Percentiles rank a stretch among this genome's conserved stretches.
Conservation (phyloP, 2,113 vertebrate genomes). For the Otocyon megalotis region DNA sequence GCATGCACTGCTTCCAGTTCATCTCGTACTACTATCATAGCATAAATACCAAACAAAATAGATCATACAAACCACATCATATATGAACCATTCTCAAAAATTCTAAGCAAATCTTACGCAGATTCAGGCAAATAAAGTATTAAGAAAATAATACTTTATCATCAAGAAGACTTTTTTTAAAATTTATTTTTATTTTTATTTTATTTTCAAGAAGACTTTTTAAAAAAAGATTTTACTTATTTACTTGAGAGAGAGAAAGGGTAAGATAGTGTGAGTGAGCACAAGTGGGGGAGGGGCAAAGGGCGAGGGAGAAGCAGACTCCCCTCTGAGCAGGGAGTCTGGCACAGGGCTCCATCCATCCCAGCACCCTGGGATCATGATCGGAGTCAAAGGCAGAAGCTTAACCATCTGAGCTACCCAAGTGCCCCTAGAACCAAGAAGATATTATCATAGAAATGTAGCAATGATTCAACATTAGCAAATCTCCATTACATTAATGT, state of each 20-base stretch:
- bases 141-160: neutral
- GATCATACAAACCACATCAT: neutral
- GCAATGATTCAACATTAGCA: neutral
- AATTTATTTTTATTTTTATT: too few species aligned
- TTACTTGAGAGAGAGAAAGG: neutral
- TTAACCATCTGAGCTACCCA: neutral
- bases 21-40: too few species aligned
- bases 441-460: neutral
- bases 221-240: neutral
- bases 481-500: neutral
- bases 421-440: neutral
- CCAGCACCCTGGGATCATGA: neutral
- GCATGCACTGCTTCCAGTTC: neutral
- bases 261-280: too few species aligned
- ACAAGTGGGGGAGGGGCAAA: neutral
- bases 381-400: neutral
- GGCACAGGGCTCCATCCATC: neutral
- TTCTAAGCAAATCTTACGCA: neutral
- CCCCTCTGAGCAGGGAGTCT: neutral
- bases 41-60: neutral
- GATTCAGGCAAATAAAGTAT: neutral
- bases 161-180: neutral
- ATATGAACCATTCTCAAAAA: neutral
- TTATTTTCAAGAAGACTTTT: neutral
- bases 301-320: neutral